Evolutionary conservation across 2,888 invertebrate species (phyloP).

Genomic region (Ophion costatus): DNA sequence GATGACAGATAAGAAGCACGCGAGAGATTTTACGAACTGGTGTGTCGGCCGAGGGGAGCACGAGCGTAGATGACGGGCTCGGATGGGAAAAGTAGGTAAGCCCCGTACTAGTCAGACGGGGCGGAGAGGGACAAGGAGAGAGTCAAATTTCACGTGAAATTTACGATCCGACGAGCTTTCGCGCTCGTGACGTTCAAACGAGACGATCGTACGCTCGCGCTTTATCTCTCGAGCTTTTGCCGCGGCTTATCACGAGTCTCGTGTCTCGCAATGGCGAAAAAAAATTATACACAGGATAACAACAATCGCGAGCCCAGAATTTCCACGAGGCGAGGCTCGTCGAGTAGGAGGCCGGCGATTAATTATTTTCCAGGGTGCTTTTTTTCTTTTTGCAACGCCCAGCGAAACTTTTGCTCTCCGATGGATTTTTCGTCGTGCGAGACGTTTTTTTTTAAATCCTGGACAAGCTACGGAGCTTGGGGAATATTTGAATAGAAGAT

Average conservation of each 20-base stretch:
- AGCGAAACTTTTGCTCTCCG: no score
- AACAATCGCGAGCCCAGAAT: neutral
- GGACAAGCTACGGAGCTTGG: no score
- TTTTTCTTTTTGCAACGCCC: no score
- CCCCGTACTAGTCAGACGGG: conserved; percentile 20
- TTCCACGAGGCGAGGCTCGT: neutral
- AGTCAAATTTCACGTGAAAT: conserved; percentile 57
- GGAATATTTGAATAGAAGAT: no score
- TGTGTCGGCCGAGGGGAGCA: conserved; percentile 21
- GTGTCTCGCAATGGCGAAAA: neutral
- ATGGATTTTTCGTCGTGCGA: no score
- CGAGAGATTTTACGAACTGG: conserved; percentile 55
- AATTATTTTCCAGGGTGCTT: no score
- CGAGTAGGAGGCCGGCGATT: neutral
- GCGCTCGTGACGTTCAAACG: conserved; percentile 39
- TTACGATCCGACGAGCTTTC: conserved; percentile 37
- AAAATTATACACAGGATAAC: neutral
- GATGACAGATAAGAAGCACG: conserved; percentile 65
- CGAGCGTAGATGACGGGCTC: conserved; percentile 6
- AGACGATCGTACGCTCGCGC: conserved; percentile 38
- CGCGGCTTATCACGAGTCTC: conserved; percentile 25
- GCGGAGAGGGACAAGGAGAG: neutral
- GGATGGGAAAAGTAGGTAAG: conserved; percentile 53
- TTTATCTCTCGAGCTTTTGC: conserved; percentile 19
- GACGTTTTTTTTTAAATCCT: no score